These are phyloP conservation scores for Paraescarpia echinospica DNA, from an alignment of 1,140 invertebrate species.

Conservation along the genomic window DNA sequence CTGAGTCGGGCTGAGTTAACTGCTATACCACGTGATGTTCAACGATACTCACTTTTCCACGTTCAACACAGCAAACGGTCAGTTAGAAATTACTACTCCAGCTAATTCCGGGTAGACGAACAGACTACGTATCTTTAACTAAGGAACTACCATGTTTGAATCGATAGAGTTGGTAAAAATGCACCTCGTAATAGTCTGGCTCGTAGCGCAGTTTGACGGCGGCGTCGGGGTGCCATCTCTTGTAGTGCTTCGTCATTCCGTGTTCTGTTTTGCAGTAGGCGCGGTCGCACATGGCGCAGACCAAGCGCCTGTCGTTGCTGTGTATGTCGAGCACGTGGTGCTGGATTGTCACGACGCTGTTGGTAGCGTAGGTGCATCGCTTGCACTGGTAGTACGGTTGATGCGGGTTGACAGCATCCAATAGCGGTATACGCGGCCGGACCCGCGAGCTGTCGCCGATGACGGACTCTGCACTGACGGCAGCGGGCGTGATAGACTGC, in stretches of 20 bases:
- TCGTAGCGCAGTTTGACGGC: background rate
- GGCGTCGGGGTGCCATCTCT: background rate
- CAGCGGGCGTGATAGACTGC: no score
- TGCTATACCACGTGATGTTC: no score
- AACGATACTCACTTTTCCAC: no score
- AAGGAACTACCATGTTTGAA: no score
- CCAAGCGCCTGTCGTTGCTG: background rate
- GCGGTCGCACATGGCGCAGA: background rate
- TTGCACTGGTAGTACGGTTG: background rate
- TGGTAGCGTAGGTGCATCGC: background rate
- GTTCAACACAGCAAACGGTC: no score
- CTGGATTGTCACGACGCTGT: background rate
- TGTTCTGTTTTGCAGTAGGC: background rate
- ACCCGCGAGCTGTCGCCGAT: background rate
- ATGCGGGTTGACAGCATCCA: background rate
- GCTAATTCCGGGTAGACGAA: no score
- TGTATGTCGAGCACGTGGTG: background rate
- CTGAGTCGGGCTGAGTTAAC: no score
- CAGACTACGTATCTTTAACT: no score
- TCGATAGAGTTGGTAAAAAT: no score
- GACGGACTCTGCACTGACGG: background rate
- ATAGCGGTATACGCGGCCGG: background rate
- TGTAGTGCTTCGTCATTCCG: background rate
- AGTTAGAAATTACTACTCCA: no score
- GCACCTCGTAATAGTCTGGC: background rate